Evolutionary conservation across 2,888 invertebrate genomes (phyloP).

Genomic region (Palloptera scutellata): DNA sequence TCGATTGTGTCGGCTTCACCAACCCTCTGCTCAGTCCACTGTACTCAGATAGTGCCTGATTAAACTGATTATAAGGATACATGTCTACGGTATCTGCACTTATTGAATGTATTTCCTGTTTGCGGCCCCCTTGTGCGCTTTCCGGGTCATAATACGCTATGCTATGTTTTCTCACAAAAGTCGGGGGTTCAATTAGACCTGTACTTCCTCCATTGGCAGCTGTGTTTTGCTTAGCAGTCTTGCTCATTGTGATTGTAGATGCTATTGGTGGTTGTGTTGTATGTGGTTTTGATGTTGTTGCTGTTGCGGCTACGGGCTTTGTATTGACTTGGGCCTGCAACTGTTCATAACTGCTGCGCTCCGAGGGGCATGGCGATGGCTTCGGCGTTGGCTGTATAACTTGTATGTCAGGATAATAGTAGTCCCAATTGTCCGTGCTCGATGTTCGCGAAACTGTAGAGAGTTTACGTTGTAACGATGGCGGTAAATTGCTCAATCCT

Average conservation of each 20-base stretch:
- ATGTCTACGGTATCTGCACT: constrained; percentile 60
- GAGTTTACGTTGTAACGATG: constrained; percentile 59
- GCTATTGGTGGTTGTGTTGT: constrained; percentile 33
- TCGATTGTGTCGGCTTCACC: constrained; percentile 24
- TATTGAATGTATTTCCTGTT: constrained; percentile 61
- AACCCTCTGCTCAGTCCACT: constrained; percentile 18
- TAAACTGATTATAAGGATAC: constrained; percentile 59
- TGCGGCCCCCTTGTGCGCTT: constrained; percentile 57
- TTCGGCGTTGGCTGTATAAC: constrained; percentile 85
- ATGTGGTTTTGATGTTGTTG: constrained; percentile 32
- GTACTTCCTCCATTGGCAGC: constrained; percentile 24
- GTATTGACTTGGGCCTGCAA: constrained; percentile 35
- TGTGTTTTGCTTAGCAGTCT: constrained; percentile 26
- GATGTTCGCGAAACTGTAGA: constrained; percentile 60
- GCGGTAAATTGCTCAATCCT: constrained; percentile 71
- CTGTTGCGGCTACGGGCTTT: constrained; percentile 23
- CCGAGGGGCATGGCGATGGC: constrained; percentile 81
- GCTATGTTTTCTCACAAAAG: constrained; percentile 58
- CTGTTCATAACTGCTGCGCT: constrained; percentile 60
- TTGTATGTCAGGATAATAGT: constrained; percentile 72
- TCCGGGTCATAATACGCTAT: constrained; percentile 61
- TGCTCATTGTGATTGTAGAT: constrained; percentile 32
- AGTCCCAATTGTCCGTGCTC: constrained; percentile 66
- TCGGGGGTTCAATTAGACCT: constrained; percentile 40
- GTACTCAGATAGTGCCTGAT: constrained; percentile 43